Evolutionary conservation across 23 tunicate genomes (phyloP), one percentile per base, ranked within the genome.

Genomic region (Styela clava): DNA sequence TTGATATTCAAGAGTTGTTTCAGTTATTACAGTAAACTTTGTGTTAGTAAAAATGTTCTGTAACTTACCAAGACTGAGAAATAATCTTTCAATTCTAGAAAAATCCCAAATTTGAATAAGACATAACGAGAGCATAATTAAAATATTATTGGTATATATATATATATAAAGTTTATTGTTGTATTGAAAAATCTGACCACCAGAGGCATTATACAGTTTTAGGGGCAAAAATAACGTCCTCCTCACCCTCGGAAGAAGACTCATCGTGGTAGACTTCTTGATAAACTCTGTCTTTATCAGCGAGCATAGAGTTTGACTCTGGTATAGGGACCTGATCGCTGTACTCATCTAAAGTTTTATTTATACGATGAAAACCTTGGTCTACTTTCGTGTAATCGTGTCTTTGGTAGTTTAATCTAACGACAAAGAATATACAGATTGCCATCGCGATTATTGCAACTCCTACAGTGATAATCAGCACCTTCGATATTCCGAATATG

Each of bases 401-500:
- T 76, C n/a, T 76, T 29, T 44, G 64, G 30, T 64, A 44, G 28
- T 52, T 33, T 35, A 44, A 21, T 24, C 65, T 36, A 7, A 76
- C 44, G 16, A 76, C 52, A 52, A 76, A 76, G 0, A 56, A 52
- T 1, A 44, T 44, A 52, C 81, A 76, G 0, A 76, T 64, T 25
- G 31, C 81, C 64, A 76, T 76, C 64, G 65, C 81, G 24, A 76
- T 26, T 1, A 51, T 18, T 9, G 30, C 64, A 18, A 52, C 64
- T 12, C 81, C 36, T 26, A 76, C 65, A 52, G 65, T 44, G 44
- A 76, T 52, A 26, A 76, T 76, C 0, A 76, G 65, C 30, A 76
- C n/a, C 31, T 76, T 76, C 30, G 81, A 44, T 29, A 76, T 29
- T 28, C 81, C 81, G 65, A 76, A 76, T 21, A 76, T 24, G 44